Conservation (phyloP, 2,797 vertebrate genomes). For the Glyptemys insculpta region DNA sequence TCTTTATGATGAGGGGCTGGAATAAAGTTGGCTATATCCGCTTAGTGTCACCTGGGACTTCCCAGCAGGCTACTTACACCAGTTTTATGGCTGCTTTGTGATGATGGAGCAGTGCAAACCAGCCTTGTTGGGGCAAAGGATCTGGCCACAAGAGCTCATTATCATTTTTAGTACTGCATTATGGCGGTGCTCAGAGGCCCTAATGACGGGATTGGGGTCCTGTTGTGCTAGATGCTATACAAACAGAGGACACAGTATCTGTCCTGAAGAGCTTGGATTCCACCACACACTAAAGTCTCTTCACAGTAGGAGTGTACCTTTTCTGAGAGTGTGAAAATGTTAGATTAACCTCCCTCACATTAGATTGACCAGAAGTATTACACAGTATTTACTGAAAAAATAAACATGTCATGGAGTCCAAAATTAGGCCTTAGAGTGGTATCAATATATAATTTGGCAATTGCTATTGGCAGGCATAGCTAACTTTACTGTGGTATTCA, state of each 20-base stretch:
- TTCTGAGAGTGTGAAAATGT: constrained; percentile 44
- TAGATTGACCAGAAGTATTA: constrained; percentile 34
- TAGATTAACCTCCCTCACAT: constrained; percentile 5
- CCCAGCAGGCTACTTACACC: neutral
- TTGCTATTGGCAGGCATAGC: neutral
- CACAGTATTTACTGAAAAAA: constrained; percentile 18
- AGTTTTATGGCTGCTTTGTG: neutral
- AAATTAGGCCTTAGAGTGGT: constrained; percentile 11
- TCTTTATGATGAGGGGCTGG: neutral
- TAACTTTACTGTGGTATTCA: neutral
- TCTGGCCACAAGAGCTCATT: neutral
- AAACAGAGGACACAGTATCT: too few relatives aligned
- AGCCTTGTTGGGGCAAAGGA: constrained; percentile 5
- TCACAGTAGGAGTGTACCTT: constrained; percentile 58
- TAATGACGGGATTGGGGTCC: constrained; percentile 12
- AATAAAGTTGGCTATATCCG: neutral
- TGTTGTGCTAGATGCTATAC: neutral
- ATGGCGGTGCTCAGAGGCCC: constrained; percentile 9
- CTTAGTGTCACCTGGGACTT: neutral
- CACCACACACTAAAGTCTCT: constrained; percentile 36
- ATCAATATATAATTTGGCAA: constrained; percentile 39
- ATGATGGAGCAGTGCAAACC: neutral
- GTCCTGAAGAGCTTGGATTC: neutral
- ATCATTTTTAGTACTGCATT: neutral
- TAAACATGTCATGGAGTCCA: constrained; percentile 32